Evolutionary conservation across 2,797 vertebrate genomes (phyloP).

Genomic region (Protonibea diacanthus): DNA sequence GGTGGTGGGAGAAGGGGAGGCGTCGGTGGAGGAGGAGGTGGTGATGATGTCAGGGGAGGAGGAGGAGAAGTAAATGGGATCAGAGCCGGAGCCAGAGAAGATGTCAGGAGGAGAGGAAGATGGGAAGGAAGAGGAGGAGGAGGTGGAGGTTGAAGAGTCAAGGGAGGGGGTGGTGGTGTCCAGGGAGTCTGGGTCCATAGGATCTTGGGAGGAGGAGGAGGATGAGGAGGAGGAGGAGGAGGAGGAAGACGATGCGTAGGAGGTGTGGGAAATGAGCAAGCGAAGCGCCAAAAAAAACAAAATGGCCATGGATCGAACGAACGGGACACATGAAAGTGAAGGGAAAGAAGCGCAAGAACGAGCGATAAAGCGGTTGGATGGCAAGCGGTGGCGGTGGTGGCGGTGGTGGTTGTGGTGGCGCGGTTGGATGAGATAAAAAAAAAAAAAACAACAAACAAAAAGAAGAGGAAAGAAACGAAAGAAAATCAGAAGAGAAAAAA

Average conservation of each 20-base stretch:
- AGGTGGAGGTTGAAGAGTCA: not conserved
- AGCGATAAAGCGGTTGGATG: slow-evolving; percentile 58
- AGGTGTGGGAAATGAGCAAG: slow-evolving; percentile 35
- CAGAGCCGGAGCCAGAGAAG: slow-evolving; percentile 25
- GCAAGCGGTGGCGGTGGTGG: not conserved
- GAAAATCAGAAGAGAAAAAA: slow-evolving; percentile 79
- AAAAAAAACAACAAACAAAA: slow-evolving; percentile 48
- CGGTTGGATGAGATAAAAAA: slow-evolving; percentile 64
- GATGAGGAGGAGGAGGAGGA: slow-evolving; percentile 1
- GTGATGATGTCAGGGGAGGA: slow-evolving; percentile 12
- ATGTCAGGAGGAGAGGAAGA: slow-evolving; percentile 3
- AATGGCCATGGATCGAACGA: slow-evolving; percentile 48
- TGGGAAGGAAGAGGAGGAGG: not conserved
- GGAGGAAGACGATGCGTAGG: not conserved
- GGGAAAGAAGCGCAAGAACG: slow-evolving; percentile 52
- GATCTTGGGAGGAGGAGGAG: slow-evolving; percentile 31
- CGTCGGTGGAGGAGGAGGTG: not conserved
- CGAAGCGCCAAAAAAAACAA: slow-evolving; percentile 39
- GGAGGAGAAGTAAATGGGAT: not conserved
- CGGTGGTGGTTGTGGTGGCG: slow-evolving; percentile 37
- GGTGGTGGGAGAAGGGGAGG: slow-evolving; percentile 15
- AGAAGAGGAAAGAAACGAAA: slow-evolving; percentile 71
- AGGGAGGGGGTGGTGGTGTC: slow-evolving; percentile 8
- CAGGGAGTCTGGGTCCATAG: slow-evolving; percentile 29
- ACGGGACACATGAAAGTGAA: slow-evolving; percentile 34